Evolutionary conservation across 1,140 invertebrate species (phyloP).

Genomic region (Pogonomyrmex californicus): DNA sequence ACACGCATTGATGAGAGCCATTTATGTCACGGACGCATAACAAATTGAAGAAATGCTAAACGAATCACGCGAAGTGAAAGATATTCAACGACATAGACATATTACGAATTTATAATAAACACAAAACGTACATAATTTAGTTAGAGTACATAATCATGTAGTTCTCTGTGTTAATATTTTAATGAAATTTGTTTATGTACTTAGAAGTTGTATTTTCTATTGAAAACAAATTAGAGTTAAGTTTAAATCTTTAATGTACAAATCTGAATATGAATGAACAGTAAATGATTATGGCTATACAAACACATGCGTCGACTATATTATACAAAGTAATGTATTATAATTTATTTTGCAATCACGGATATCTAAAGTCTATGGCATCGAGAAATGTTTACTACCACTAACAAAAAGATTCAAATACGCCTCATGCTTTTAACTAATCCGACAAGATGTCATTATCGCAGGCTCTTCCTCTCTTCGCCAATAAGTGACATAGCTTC

Average conservation of each 20-base stretch:
- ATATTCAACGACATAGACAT: neutral
- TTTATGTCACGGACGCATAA: conserved; percentile 30
- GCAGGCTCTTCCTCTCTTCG: conserved; percentile 89
- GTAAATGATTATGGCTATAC: neutral
- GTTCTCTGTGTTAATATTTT: neutral
- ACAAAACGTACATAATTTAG: neutral
- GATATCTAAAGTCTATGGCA: conserved; percentile 38
- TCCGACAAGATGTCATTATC: conserved; percentile 76
- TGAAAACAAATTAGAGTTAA: neutral
- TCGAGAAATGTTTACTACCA: conserved; percentile 60
- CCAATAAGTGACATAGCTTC: conserved; percentile 92
- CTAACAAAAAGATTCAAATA: neutral
- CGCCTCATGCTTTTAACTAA: conserved; percentile 55
- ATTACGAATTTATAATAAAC: neutral
- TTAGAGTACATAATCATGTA: neutral
- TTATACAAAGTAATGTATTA: neutral
- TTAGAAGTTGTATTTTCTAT: neutral
- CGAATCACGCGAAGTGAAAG: neutral
- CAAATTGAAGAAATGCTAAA: conserved; percentile 21
- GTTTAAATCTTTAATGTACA: neutral
- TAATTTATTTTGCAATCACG: conserved; percentile 11
- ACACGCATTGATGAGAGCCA: neutral
- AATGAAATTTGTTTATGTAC: neutral
- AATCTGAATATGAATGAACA: neutral
- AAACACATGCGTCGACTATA: neutral